phyloP scores from a whole-genome alignment of 2,797 vertebrate species.

The Clarias laeviceps region DNA sequence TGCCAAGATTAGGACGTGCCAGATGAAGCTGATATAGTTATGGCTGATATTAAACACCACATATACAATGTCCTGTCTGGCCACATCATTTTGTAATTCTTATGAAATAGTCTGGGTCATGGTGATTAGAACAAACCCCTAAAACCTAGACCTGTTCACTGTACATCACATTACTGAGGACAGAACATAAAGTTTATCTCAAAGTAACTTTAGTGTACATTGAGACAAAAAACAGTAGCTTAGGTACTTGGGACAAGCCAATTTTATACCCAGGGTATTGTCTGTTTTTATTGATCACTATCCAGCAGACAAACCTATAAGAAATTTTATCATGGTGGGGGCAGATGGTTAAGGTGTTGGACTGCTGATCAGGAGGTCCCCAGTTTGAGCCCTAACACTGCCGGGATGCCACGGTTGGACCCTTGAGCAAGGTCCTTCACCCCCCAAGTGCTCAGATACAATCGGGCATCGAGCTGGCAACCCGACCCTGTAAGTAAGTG shows the following conservation, averaged over 20 bases:
- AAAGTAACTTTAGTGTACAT: not conserved
- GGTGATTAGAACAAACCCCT: not conserved
- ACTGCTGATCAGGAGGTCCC: too few relatives aligned
- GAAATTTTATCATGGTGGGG: too few relatives aligned
- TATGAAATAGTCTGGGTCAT: conserved; percentile 26
- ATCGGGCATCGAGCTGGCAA: too few relatives aligned
- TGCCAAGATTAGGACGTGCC: conserved; percentile 29
- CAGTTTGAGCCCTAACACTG: too few relatives aligned
- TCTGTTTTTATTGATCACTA: not conserved
- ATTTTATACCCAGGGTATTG: not conserved
- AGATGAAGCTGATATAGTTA: conserved; percentile 25
- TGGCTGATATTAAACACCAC: conserved; percentile 46
- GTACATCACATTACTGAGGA: conserved; percentile 21
- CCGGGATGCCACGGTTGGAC: too few relatives aligned
- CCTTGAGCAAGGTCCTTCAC: too few relatives aligned
- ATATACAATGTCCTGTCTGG: conserved; percentile 19
- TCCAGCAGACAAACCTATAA: not conserved
- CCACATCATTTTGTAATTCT: conserved; percentile 45
- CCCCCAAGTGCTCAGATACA: too few relatives aligned
- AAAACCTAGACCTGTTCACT: not conserved
- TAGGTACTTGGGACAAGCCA: not conserved
- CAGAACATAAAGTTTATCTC: not conserved
- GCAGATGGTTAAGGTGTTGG: too few relatives aligned
- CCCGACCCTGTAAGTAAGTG: too few relatives aligned
- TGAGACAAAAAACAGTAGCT: not conserved